A percentile compares a stretch with the other conserved stretches of the same genome.
phyloP scores from a whole-genome alignment of 1,140 invertebrate species.

The Potamilus streckersoni region DNA sequence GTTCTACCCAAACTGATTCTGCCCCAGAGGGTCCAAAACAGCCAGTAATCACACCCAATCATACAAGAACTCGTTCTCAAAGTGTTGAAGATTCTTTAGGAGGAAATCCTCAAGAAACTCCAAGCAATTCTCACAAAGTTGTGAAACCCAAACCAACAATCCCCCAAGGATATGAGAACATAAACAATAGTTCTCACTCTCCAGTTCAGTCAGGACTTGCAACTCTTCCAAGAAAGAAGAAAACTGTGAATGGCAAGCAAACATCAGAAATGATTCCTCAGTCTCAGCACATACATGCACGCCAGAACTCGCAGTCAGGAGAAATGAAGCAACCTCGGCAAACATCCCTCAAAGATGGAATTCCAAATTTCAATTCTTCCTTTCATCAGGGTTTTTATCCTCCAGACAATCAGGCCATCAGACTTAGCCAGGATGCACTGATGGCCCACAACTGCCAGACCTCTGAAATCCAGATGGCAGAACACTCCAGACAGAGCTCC shows the following conservation, averaged over 20 bases:
- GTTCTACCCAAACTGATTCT: conserved; percentile 1
- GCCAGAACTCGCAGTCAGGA: conserved; percentile 1
- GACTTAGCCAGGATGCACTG: no score
- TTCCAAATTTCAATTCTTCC: no score
- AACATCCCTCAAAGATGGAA: no score
- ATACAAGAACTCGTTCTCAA: conserved; percentile 20
- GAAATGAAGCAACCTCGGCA: not conserved
- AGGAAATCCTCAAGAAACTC: not conserved
- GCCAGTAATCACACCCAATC: conserved; percentile 16
- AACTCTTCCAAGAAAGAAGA: conserved; percentile 58
- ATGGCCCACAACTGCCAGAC: no score
- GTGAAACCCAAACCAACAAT: conserved; percentile 48
- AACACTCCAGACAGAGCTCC: conserved; percentile 25
- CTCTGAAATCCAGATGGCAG: no score
- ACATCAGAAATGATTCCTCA: conserved; percentile 8
- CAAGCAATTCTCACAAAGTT: conserved; percentile 32
- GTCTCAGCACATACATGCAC: not conserved
- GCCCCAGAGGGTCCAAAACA: not conserved
- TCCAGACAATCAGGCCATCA: no score
- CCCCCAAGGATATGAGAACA: conserved; percentile 44
- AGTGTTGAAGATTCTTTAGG: conserved; percentile 29
- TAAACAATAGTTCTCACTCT: conserved; percentile 44
- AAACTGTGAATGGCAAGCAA: conserved; percentile 22
- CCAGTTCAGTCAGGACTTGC: conserved; percentile 60
- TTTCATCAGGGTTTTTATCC: no score